phyloP scores from a whole-genome alignment of 2,888 invertebrate genomes.

The Eristalis arbustorum region DNA sequence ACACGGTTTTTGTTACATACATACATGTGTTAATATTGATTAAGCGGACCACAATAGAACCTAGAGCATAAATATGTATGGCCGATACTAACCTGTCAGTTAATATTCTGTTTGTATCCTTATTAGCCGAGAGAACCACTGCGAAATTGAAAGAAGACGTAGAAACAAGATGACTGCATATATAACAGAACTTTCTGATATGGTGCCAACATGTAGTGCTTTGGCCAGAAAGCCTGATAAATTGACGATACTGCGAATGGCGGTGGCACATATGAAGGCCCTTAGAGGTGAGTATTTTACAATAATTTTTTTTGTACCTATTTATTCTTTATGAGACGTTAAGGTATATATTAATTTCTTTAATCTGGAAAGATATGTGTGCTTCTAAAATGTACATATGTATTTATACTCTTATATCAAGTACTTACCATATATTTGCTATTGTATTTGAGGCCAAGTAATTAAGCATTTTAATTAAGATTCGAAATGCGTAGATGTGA shows the following conservation, averaged over 20 bases:
- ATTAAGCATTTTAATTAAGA: too few species aligned
- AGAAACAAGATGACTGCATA: conserved; percentile 99
- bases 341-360: too few species aligned
- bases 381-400: too few species aligned
- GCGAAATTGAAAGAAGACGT: conserved; percentile 98
- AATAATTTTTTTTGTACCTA: background rate
- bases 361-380: too few species aligned
- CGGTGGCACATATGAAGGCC: conserved; percentile 99
- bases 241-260: conserved; percentile 99
- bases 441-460: too few species aligned
- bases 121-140: conserved; percentile 97
- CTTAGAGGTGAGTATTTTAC: conserved; percentile 87
- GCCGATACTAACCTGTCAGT: background rate
- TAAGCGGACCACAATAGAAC: background rate
- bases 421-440: too few species aligned
- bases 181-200: conserved; percentile 99
- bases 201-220: conserved; percentile 99
- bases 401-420: too few species aligned
- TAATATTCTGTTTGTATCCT: conserved; percentile 58
- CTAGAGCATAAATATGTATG: too few species aligned
- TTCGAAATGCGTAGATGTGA: too few species aligned
- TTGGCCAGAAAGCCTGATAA: conserved; percentile 99
- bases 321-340: too few species aligned
- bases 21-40: background rate
- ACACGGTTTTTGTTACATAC: background rate